Evolutionary conservation across 2,113 vertebrate genomes (phyloP).

Genomic region (Syngnathus floridae): DNA sequence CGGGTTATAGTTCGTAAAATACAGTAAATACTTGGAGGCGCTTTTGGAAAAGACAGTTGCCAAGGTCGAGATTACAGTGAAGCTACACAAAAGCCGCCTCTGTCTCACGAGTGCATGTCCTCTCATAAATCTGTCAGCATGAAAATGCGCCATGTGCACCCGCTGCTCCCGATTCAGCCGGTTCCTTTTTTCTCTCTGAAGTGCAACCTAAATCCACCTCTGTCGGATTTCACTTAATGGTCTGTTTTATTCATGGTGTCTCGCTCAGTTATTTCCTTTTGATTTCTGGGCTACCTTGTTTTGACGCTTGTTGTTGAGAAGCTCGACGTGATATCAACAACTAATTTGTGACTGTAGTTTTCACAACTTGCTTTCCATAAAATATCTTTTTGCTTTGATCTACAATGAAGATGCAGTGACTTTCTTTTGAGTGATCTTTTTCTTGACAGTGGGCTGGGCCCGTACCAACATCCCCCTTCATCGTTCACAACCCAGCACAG

Average conservation of each 20-base stretch:
- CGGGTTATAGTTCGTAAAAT: no score
- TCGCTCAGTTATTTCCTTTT: conserved; percentile 16
- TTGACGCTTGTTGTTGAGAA: conserved; percentile 28
- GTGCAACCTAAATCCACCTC: conserved; percentile 37
- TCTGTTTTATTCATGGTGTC: conserved; percentile 41
- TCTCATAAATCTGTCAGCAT: conserved; percentile 47
- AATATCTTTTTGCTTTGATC: conserved; percentile 28
- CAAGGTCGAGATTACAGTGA: conserved; percentile 47
- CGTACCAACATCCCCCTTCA: conserved; percentile 18
- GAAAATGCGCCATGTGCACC: conserved; percentile 27
- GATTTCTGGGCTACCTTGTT: conserved; percentile 52
- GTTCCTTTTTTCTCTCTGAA: conserved; percentile 12
- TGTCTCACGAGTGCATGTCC: conserved; percentile 34
- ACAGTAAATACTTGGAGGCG: conserved; percentile 19
- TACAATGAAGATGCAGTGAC: conserved; percentile 30
- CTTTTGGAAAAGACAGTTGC: conserved; percentile 31
- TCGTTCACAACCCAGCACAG: conserved; percentile 20
- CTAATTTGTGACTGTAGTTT: conserved; percentile 29
- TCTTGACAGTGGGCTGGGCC: conserved; percentile 12
- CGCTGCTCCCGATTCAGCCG: conserved; percentile 14
- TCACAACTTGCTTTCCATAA: conserved; percentile 13
- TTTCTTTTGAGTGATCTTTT: conserved; percentile 22
- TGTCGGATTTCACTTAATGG: conserved; percentile 39
- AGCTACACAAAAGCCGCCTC: conserved; percentile 46
- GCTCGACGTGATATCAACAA: conserved; percentile 15